Percentiles rank a stretch among this genome's conserved stretches.
These are phyloP conservation scores for Bufo gargarizans DNA, from an alignment of 2,113 vertebrate species.

Conservation along the genomic window DNA sequence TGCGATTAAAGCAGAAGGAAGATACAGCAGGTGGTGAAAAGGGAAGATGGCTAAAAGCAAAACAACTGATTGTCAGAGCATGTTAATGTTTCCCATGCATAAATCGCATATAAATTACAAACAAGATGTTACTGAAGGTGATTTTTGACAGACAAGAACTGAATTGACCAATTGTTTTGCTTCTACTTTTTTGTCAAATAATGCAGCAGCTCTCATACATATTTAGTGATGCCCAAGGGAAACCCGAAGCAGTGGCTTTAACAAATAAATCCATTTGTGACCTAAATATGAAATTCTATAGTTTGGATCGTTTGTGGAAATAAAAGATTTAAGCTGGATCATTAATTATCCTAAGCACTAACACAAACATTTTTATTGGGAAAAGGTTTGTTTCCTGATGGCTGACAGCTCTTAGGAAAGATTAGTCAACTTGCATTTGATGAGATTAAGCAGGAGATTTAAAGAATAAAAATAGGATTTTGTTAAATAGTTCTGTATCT, in stretches of 20 bases:
- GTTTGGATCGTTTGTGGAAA: constrained; percentile 10
- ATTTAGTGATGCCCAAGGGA: constrained; percentile 26
- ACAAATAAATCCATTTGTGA: constrained; percentile 37
- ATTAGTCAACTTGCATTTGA: constrained; percentile 45
- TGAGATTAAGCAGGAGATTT: constrained; percentile 9
- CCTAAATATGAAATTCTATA: constrained; percentile 34
- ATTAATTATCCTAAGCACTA: constrained; percentile 44
- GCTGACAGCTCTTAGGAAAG: constrained; percentile 25
- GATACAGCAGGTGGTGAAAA: constrained; percentile 73
- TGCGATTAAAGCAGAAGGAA: constrained; percentile 72
- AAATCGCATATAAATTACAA: constrained; percentile 73
- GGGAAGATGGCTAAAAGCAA: constrained; percentile 67
- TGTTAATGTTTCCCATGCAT: constrained; percentile 70
- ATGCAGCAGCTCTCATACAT: background rate
- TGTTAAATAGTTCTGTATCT: constrained; percentile 39
- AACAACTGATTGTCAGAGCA: constrained; percentile 71
- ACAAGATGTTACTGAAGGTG: constrained; percentile 66
- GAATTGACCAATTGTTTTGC: constrained; percentile 63
- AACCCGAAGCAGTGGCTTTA: constrained; percentile 25
- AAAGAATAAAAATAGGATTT: constrained; percentile 32
- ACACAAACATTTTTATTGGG: constrained; percentile 29
- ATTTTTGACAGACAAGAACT: constrained; percentile 66
- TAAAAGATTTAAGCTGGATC: constrained; percentile 44
- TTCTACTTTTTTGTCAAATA: background rate
- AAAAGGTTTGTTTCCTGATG: constrained; percentile 38